A percentile compares a stretch with the other conserved stretches of the same genome.
Evolutionary conservation across 2,113 vertebrate species (phyloP).

Genomic region (Dicerorhinus sumatrensis): DNA sequence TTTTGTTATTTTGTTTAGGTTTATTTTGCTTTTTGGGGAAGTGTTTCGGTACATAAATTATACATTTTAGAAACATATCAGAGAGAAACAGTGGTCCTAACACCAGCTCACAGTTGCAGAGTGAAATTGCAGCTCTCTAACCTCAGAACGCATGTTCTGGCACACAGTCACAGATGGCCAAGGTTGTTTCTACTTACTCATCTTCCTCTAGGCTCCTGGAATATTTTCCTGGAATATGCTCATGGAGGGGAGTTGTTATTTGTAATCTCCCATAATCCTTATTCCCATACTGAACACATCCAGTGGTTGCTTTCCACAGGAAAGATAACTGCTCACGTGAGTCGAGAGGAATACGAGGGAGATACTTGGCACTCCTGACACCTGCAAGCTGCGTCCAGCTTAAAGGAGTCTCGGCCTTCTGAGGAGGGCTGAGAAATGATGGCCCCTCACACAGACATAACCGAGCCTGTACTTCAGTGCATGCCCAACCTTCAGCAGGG

Average conservation of each 20-base stretch:
- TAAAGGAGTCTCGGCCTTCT: background rate
- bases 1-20: background rate
- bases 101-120: background rate
- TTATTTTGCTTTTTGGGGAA: background rate
- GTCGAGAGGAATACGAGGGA: background rate
- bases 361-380: background rate
- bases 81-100: background rate
- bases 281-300: conserved; percentile 75
- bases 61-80: background rate
- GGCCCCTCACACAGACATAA: background rate
- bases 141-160: conserved; percentile 74
- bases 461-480: background rate
- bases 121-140: conserved; percentile 42
- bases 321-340: background rate
- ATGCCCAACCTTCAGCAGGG: background rate
- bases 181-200: conserved; percentile 79
- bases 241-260: conserved; percentile 73
- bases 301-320: conserved; percentile 73
- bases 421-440: background rate
- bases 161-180: conserved; percentile 73
- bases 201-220: conserved; percentile 82
- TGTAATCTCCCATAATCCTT: conserved; percentile 80
- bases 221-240: conserved; percentile 85
- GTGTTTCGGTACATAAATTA: background rate
- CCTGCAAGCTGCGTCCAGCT: background rate